Conservation (phyloP, 2,113 vertebrate species). For the Taxidea taxus region DNA sequence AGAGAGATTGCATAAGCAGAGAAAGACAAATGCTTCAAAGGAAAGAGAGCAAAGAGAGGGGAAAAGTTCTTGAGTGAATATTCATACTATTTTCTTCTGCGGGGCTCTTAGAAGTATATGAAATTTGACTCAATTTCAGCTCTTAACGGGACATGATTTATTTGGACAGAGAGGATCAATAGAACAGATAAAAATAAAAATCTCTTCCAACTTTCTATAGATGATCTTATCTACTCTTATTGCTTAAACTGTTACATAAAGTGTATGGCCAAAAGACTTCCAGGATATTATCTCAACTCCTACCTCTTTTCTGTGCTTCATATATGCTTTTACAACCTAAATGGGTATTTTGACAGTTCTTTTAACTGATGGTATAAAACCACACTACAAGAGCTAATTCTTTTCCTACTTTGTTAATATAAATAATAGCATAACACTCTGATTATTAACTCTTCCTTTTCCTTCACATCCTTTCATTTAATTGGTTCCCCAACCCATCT, state of each 20-base stretch:
- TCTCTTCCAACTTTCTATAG: not conserved
- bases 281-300: not conserved
- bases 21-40: constrained; percentile 28
- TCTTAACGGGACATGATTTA: not conserved
- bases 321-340: not conserved
- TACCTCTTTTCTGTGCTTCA: not conserved
- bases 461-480: not conserved
- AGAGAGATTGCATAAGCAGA: not conserved
- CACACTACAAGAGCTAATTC: not conserved
- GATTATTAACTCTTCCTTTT: not conserved
- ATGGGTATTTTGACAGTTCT: not conserved
- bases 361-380: not conserved
- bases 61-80: not conserved
- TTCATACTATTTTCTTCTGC: constrained; percentile 1
- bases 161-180: not conserved
- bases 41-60: not conserved
- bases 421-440: not conserved
- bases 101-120: not conserved
- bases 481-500: not conserved
- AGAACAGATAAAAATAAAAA: not conserved
- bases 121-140: not conserved
- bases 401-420: not conserved
- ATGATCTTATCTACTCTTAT: not conserved
- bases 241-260: not conserved
- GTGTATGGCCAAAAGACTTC: not conserved